phyloP scores from a whole-genome alignment of 2,113 vertebrate species.

The Picathartes gymnocephalus region DNA sequence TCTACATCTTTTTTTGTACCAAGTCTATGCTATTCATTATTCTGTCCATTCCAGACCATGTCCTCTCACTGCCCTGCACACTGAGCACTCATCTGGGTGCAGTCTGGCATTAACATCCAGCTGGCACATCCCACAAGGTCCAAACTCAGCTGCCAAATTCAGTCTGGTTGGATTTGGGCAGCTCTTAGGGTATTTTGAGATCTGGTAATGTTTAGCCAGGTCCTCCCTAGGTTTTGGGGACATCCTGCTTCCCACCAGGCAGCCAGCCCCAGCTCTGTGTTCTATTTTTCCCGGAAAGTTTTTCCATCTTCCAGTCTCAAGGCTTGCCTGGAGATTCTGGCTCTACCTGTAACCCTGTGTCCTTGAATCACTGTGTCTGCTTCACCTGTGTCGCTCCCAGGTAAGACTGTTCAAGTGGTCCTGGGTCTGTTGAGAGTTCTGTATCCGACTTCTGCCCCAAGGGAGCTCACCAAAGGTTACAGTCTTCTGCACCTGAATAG shows the following conservation, averaged over 20 bases:
- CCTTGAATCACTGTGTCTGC: rapidly evolving
- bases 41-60: background rate
- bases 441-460: background rate
- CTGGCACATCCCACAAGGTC: background rate
- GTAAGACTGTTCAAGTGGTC: background rate
- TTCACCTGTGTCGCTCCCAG: background rate
- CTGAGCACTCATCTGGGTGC: background rate
- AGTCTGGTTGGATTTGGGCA: background rate
- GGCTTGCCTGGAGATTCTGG: background rate
- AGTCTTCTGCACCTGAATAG: background rate
- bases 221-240: background rate
- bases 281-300: background rate
- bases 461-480: background rate
- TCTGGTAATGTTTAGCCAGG: background rate
- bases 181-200: background rate
- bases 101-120: background rate
- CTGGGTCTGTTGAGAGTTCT: background rate
- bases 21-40: background rate
- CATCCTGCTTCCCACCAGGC: background rate
- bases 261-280: background rate
- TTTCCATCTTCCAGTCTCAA: background rate
- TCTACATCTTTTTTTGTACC: background rate
- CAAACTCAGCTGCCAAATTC: background rate
- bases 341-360: rapidly evolving
- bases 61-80: background rate